phyloP scores from a whole-genome alignment of 2,888 invertebrate species.

The Drosophila silvestris region DNA sequence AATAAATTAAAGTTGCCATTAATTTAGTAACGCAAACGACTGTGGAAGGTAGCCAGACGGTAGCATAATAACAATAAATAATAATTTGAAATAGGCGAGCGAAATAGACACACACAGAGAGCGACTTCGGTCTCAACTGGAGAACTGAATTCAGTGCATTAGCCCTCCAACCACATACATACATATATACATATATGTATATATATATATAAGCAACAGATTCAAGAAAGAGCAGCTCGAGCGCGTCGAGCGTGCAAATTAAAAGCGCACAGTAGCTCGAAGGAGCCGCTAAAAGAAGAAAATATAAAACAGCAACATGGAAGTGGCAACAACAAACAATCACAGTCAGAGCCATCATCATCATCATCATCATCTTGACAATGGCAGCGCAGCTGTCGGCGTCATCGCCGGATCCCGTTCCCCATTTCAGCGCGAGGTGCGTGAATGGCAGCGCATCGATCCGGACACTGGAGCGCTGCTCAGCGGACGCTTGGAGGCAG shows the following conservation, averaged over 20 bases:
- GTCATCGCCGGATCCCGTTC: slow-evolving; percentile 75
- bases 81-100: slow-evolving; percentile 80
- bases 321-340: slow-evolving; percentile 82
- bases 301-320: slow-evolving; percentile 65
- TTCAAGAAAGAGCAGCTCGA: slow-evolving; percentile 58
- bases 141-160: slow-evolving; percentile 56
- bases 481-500: slow-evolving; percentile 85
- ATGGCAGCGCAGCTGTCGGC: slow-evolving; percentile 26
- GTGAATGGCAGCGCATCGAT: slow-evolving; percentile 86
- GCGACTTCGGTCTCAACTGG: slow-evolving; percentile 44
- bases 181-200: background rate
- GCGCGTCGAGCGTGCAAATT: slow-evolving; percentile 79
- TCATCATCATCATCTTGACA: slow-evolving; percentile 57
- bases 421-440: slow-evolving; percentile 85
- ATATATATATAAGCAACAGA: slow-evolving; percentile 13
- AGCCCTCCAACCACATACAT: slow-evolving; percentile 47
- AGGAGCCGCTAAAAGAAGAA: slow-evolving; percentile 44
- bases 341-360: slow-evolving; percentile 80
- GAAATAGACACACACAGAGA: slow-evolving; percentile 38
- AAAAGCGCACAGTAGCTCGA: slow-evolving; percentile 77
- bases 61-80: slow-evolving; percentile 81
- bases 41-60: slow-evolving; percentile 55
- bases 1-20: slow-evolving; percentile 83
- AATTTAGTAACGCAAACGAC: slow-evolving; percentile 71
- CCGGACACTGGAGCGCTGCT: slow-evolving; percentile 85